phyloP scores from a whole-genome alignment of 2,113 vertebrate species.

The Spilogale gracilis region DNA sequence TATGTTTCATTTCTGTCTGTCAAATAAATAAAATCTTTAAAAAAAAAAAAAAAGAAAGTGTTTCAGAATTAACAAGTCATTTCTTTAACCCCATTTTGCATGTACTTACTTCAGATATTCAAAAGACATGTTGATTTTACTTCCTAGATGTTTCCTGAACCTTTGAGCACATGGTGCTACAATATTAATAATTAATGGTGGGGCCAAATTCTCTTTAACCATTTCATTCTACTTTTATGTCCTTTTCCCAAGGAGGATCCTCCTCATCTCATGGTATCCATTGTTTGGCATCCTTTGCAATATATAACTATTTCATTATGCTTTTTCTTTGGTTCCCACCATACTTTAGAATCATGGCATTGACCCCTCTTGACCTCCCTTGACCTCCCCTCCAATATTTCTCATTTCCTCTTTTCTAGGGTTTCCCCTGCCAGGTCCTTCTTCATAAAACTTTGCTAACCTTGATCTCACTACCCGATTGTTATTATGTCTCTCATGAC shows the following conservation, averaged over 20 bases:
- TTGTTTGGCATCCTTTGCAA: background rate
- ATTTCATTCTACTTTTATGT: background rate
- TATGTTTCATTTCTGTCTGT: no score
- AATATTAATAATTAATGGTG: background rate
- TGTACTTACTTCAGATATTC: background rate
- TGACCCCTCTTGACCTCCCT: background rate
- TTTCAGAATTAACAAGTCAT: background rate
- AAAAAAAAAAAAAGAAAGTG: no score
- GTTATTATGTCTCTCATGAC: background rate
- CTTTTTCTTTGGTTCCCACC: background rate
- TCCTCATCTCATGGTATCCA: background rate
- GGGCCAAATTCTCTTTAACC: background rate
- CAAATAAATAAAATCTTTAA: no score
- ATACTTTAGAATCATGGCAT: background rate
- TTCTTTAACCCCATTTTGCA: background rate
- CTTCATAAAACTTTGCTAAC: background rate
- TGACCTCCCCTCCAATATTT: background rate
- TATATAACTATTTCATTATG: background rate
- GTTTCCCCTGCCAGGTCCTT: background rate
- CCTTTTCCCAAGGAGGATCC: rapidly evolving
- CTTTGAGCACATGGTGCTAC: background rate
- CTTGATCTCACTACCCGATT: background rate
- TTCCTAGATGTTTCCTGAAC: background rate
- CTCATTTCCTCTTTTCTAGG: background rate
- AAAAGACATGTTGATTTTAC: background rate